Evolutionary conservation across 2,113 vertebrate species (phyloP).

Genomic region (Pelecanus crispus): DNA sequence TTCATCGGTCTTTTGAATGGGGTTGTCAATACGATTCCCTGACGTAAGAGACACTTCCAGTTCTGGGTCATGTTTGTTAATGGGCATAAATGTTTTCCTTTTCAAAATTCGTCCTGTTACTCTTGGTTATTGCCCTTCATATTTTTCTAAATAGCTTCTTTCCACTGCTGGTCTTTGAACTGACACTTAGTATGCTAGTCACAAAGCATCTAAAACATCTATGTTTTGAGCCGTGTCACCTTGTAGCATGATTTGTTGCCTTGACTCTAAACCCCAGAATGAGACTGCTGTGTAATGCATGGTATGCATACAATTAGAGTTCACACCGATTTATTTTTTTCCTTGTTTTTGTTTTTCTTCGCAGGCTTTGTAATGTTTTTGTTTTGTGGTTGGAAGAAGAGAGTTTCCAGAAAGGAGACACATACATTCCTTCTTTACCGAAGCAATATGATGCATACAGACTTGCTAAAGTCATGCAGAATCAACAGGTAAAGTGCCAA

Average conservation of each 20-base stretch:
- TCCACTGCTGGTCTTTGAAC: not conserved
- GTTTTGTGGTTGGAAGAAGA: conserved; percentile 94
- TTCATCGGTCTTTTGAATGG: not conserved
- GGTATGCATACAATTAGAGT: not conserved
- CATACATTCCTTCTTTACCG: conserved; percentile 89
- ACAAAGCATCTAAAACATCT: not conserved
- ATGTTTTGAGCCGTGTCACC: rapidly evolving
- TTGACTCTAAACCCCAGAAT: not conserved
- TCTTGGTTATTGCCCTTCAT: not conserved
- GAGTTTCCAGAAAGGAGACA: conserved; percentile 89
- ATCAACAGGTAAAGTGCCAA: conserved; percentile 76
- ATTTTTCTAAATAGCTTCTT: not conserved
- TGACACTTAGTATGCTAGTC: not conserved
- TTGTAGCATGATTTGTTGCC: not conserved
- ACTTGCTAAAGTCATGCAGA: conserved; percentile 93
- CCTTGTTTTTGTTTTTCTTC: not conserved
- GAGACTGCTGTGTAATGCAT: not conserved
- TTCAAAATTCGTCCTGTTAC: not conserved
- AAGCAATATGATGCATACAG: conserved; percentile 88
- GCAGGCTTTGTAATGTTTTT: conserved; percentile 91
- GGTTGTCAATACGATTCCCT: not conserved
- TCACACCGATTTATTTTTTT: not conserved
- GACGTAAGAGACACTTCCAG: not conserved
- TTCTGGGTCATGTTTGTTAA: not conserved
- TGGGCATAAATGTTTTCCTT: not conserved